Base-by-base conservation (phyloP, 92 coral and sea anemone species). In the Umimayanthus kanabou region DNA sequence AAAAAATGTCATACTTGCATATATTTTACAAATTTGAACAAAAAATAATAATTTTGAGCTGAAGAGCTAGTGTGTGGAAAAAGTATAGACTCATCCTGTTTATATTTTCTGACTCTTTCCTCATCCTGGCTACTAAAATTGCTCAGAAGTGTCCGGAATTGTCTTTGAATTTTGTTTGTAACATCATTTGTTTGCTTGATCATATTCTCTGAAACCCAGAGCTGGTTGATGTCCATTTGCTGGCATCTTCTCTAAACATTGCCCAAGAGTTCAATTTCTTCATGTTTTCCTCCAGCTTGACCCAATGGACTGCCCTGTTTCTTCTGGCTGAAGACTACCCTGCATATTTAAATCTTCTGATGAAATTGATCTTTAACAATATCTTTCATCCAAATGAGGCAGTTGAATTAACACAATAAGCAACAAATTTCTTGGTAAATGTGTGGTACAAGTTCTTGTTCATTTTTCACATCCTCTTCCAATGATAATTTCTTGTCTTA, bases 31-130 rank as follows among this genome's bases (percentile, higher is more conserved):
- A 67, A 67, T 67, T 67, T 5, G 73, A 67, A 67, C 30, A 67
- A 67, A 67, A 64, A 67, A 67, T 23, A 66, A 66, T 2, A 5
- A 18, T 14, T 5, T 18, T 20, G n/a, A 33, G 37, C 37, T 65
- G 73, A 67, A 67, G 73, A 67, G 73, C 73, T 67, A 23, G 73
- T 67, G 73, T 67, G 73, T 67, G 10, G 73, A n/a, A 67, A 67
- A 13, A 67, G 30, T 5, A 23, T 64, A 64, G 70, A 64, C 18
- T 64, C 14, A 64, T 64, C 70, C 5, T 64, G 37, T 33, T 64
- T 64, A 64, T 67, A 20, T 23, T 22, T 23, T 67, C 10, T 67
- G 73, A 5, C 73, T 67, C 73, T 67, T 0, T 67, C 25, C 30
- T 67, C 10, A 23, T 67, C 71, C 9, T 65, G 71, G 71, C 71